Conservation (phyloP, 92 coral and sea anemone species). For the Phenganax stokvisi region DNA sequence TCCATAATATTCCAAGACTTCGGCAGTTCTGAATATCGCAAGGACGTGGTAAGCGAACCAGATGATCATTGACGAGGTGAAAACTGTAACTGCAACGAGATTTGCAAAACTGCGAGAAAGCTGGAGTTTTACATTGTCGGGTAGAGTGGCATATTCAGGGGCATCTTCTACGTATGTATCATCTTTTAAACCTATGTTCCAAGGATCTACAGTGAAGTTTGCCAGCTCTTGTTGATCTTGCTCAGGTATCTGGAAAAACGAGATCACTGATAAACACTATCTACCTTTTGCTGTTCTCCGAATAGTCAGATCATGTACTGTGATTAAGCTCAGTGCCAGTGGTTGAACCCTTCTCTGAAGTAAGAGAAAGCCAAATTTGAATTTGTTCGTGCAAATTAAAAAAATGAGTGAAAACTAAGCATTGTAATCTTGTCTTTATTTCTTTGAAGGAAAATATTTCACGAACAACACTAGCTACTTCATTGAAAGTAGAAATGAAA, state of each 20-base stretch:
- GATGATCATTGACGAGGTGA: background rate
- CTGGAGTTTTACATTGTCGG: constrained; percentile 12
- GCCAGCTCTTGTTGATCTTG: background rate
- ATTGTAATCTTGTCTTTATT: no score
- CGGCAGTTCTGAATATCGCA: constrained; percentile 19
- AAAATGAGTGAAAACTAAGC: background rate
- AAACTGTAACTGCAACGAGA: background rate
- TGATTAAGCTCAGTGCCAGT: background rate
- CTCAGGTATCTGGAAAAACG: background rate
- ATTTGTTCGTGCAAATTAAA: background rate
- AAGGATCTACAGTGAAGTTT: background rate
- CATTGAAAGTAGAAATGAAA: no score
- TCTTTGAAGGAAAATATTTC: no score
- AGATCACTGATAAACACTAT: no score
- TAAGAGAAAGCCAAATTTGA: no score
- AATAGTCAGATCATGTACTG: background rate
- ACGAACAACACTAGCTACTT: no score
- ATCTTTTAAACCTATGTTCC: background rate
- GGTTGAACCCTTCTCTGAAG: no score
- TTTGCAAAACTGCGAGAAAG: constrained; percentile 6
- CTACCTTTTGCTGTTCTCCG: no score
- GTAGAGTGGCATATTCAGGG: constrained; percentile 18
- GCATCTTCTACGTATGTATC: background rate
- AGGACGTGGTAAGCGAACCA: constrained; percentile 17
- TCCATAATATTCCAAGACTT: background rate